phyloP scores from a whole-genome alignment of 2,888 invertebrate genomes.

The Kuschelorhynchus macadamiae region DNA sequence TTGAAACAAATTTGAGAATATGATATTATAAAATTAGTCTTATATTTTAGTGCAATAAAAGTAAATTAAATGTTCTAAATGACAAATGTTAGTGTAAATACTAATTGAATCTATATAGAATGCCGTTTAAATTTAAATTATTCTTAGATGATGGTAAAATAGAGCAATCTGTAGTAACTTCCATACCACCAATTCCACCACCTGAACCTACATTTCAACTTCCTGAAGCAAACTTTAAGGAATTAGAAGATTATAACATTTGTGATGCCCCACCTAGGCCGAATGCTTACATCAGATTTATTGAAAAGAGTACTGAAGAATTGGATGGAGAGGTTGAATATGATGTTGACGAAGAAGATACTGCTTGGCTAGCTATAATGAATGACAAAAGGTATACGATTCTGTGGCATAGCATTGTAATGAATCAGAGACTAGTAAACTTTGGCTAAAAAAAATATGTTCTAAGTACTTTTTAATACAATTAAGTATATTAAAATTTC shows the following conservation, averaged over 20 bases:
- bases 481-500: too few species aligned
- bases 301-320: slow-evolving; percentile 95
- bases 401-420: too few species aligned
- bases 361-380: slow-evolving; percentile 91
- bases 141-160: slow-evolving; percentile 14
- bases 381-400: slow-evolving; percentile 82
- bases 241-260: slow-evolving; percentile 84
- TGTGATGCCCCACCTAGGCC: slow-evolving; percentile 88
- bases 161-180: slow-evolving; percentile 22
- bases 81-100: too few species aligned
- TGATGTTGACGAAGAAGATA: slow-evolving; percentile 98
- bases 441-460: too few species aligned
- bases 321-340: slow-evolving; percentile 95
- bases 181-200: slow-evolving; percentile 32
- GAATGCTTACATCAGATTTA: slow-evolving; percentile 92
- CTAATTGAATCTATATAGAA: too few species aligned
- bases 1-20: too few species aligned
- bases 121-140: too few species aligned
- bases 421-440: too few species aligned
- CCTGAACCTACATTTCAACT: slow-evolving; percentile 71
- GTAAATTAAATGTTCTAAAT: too few species aligned
- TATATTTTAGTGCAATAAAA: too few species aligned
- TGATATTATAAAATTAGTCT: too few species aligned
- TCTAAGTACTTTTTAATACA: too few species aligned
- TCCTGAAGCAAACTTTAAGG: slow-evolving; percentile 79